These are phyloP conservation scores for Melanotaenia nigrans DNA, from an alignment of 2,797 vertebrate species.

Conservation along the genomic window DNA sequence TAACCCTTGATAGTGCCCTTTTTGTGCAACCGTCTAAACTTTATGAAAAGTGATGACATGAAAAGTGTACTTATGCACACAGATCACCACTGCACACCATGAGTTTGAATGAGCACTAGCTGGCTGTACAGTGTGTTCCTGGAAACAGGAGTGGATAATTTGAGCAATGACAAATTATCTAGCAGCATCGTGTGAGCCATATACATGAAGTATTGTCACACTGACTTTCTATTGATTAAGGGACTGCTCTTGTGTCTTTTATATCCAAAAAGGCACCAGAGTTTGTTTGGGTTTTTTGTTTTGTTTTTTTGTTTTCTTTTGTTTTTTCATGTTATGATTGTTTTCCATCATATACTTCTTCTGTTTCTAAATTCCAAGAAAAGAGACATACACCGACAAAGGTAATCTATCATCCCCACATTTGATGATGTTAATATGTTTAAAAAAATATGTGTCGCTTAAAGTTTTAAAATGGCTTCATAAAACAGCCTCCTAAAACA, in stretches of 20 bases:
- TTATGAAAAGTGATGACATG: constrained; percentile 53
- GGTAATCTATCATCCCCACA: neutral
- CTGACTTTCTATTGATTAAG: constrained; percentile 24
- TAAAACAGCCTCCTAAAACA: too few relatives aligned
- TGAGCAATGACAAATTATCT: constrained; percentile 62
- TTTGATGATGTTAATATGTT: too few relatives aligned
- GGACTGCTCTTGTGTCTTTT: constrained; percentile 23
- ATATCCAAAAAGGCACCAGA: constrained; percentile 8
- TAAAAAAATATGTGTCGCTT: too few relatives aligned
- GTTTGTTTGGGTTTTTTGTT: constrained; percentile 6
- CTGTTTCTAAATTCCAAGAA: constrained; percentile 19
- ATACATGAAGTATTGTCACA: constrained; percentile 23
- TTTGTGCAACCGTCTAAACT: constrained; percentile 47
- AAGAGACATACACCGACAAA: constrained; percentile 8
- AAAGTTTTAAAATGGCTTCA: too few relatives aligned
- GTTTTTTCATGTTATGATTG: constrained; percentile 23
- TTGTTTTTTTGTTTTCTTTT: constrained; percentile 9
- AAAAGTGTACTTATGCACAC: constrained; percentile 17
- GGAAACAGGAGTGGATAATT: constrained; percentile 60
- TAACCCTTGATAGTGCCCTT: constrained; percentile 51
- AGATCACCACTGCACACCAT: constrained; percentile 33
- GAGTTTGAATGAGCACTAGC: constrained; percentile 28
- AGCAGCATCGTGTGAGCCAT: constrained; percentile 30
- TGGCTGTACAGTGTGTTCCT: constrained; percentile 34
- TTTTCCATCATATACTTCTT: constrained; percentile 14